These are phyloP conservation scores for Netelia fuscicornis DNA, from an alignment of 2,888 invertebrate genomes.

Conservation along the genomic window DNA sequence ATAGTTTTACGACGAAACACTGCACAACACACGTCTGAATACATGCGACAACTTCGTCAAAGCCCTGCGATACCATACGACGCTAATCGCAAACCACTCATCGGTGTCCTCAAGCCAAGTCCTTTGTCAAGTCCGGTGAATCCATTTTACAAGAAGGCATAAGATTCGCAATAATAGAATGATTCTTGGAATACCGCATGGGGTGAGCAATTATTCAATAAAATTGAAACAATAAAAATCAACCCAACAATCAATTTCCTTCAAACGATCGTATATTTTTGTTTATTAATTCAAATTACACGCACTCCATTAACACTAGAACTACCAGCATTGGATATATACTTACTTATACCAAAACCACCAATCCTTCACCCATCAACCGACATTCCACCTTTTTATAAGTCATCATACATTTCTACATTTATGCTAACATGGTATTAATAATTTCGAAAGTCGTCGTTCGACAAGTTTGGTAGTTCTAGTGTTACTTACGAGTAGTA, in stretches of 20 bases:
- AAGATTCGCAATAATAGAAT: constrained; percentile 13
- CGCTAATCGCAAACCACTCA: constrained; percentile 88
- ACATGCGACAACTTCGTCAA: constrained; percentile 89
- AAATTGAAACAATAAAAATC: constrained; percentile 10
- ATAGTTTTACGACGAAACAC: constrained; percentile 90
- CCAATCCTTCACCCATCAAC: no score
- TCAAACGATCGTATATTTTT: constrained; percentile 52
- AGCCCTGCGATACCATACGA: constrained; percentile 93
- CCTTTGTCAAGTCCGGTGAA: constrained; percentile 90
- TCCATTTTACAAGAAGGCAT: constrained; percentile 89
- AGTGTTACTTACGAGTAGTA: not conserved
- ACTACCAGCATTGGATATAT: no score
- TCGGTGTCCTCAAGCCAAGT: constrained; percentile 90
- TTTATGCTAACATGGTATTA: no score
- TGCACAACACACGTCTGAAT: constrained; percentile 90
- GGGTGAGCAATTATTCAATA: constrained; percentile 9
- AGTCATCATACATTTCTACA: no score
- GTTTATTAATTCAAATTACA: constrained; percentile 38
- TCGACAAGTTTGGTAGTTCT: no score
- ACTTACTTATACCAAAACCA: no score
- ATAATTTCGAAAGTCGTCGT: no score
- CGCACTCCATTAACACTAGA: constrained; percentile 11
- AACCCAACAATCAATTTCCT: not conserved
- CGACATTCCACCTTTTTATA: no score
- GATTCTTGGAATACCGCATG: not conserved